Evolutionary conservation across 2,888 invertebrate genomes (phyloP), one percentile per base, ranked within the genome.

Genomic region (Phyllotreta cruciferae): DNA sequence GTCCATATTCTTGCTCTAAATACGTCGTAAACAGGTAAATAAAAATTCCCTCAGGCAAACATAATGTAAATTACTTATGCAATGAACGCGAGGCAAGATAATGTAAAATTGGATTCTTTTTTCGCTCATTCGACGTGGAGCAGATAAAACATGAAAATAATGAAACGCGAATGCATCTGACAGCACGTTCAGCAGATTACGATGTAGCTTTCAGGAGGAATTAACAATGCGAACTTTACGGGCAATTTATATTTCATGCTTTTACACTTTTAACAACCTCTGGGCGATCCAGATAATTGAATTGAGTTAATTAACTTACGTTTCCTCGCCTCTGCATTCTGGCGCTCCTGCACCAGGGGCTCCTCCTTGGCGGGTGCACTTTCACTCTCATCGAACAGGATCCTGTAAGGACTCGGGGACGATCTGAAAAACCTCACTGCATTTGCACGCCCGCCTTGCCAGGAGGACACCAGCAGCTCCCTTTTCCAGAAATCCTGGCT

Each of bases 401-500:
- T 47, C 52, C 14, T 41, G 3, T 45, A 24, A 24, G 60, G 54
- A 38, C 24, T 38, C 3, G 36, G n/a, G 7, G 54, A 45, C 3
- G 60, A 47, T 47, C 34, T 60, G 11, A 47, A 7, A 3, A 38
- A 39, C 13, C 44, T 36, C 4, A 37, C 10, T n/a, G 44, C 35
- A 24, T 45, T 39, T 1, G n/a, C 24, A 0, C 10, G 45, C 5
- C 9, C 13, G 4, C 38, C 36, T 47, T 54, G 54, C 60, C 60
- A 60, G 0, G 47, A 9, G 9, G 60, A 44, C 11, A 54, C 6
- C 11, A 60, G 53, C 3, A 60, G 39, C 13, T 54, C 54, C 6
- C 60, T 44, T 56, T 66, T 66, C 65, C 62, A 66, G 56, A 60
- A 62, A 6, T 56, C 53, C 5, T 55, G 62, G 8, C 62, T 60